Evolutionary conservation across 2,888 invertebrate genomes (phyloP).

Genomic region (Eumerus sabulonum): DNA sequence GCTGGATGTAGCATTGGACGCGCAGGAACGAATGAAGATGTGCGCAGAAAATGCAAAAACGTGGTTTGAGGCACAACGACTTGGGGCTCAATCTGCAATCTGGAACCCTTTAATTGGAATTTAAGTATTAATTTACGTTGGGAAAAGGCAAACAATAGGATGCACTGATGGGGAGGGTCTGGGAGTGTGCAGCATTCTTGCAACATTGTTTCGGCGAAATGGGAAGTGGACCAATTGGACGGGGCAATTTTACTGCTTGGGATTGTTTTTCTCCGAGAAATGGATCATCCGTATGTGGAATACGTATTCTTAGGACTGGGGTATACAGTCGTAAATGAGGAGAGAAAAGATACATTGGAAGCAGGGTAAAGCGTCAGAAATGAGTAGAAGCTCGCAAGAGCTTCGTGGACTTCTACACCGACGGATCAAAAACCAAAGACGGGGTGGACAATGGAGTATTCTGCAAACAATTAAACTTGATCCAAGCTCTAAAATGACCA

Average conservation of each 20-base stretch:
- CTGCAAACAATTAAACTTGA: no score
- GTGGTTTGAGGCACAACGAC: background rate
- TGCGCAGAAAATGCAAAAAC: slow-evolving; percentile 49
- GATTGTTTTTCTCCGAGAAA: slow-evolving; percentile 22
- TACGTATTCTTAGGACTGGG: background rate
- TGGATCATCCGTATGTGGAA: slow-evolving; percentile 19
- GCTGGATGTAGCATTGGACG: slow-evolving; percentile 18
- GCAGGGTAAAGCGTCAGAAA: no score
- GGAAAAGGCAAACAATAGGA: slow-evolving; percentile 48
- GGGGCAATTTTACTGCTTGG: slow-evolving; percentile 27
- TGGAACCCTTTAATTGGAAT: slow-evolving; percentile 65
- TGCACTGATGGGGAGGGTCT: slow-evolving; percentile 5
- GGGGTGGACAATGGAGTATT: no score
- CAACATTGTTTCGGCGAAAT: slow-evolving; percentile 9
- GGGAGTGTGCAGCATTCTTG: slow-evolving; percentile 37
- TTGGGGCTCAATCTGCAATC: slow-evolving; percentile 53
- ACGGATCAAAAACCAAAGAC: no score
- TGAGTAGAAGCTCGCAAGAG: no score
- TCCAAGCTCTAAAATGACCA: no score
- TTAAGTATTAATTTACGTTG: slow-evolving; percentile 66
- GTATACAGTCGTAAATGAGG: no score
- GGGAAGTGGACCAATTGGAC: slow-evolving; percentile 1
- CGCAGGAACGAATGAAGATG: background rate
- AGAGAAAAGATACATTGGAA: no score
- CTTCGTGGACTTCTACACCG: no score